A percentile compares a stretch with the other conserved stretches of the same genome.
phyloP scores from a whole-genome alignment of 2,888 invertebrate genomes.

The Odontomyia ornata region DNA sequence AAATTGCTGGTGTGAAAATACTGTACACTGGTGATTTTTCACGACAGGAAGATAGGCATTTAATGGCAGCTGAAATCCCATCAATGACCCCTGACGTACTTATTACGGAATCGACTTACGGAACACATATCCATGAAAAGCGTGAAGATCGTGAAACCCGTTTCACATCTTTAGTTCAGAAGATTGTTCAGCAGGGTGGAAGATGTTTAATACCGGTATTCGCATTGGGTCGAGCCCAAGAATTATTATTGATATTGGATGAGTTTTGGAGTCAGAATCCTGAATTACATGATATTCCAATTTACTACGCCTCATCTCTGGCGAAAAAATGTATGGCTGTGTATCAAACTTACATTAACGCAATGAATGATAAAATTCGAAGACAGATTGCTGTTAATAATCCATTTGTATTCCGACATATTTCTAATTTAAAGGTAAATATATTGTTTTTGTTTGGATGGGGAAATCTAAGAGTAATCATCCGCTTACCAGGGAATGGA shows the following conservation, averaged over 20 bases:
- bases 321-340: constrained; percentile 99
- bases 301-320: constrained; percentile 98
- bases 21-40: constrained; percentile 99
- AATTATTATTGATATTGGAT: constrained; percentile 91
- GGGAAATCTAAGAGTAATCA: not conserved
- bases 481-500: constrained; percentile 81
- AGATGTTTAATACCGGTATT: constrained; percentile 98
- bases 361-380: constrained; percentile 98
- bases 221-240: constrained; percentile 97
- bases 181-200: constrained; percentile 96
- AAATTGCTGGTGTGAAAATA: constrained; percentile 97
- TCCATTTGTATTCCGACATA: constrained; percentile 98
- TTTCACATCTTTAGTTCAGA: constrained; percentile 92
- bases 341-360: constrained; percentile 99
- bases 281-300: constrained; percentile 97
- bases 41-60: constrained; percentile 96
- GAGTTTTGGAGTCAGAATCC: constrained; percentile 98
- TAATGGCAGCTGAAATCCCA: constrained; percentile 99
- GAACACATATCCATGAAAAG: constrained; percentile 98
- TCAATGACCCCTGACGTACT: constrained; percentile 95
- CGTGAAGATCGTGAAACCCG: constrained; percentile 94
- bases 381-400: constrained; percentile 97
- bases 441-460: not conserved
- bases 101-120: constrained; percentile 98
- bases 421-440: constrained; percentile 85